Conservation (phyloP, 2,888 invertebrate genomes). For the Malachius bipustulatus region DNA sequence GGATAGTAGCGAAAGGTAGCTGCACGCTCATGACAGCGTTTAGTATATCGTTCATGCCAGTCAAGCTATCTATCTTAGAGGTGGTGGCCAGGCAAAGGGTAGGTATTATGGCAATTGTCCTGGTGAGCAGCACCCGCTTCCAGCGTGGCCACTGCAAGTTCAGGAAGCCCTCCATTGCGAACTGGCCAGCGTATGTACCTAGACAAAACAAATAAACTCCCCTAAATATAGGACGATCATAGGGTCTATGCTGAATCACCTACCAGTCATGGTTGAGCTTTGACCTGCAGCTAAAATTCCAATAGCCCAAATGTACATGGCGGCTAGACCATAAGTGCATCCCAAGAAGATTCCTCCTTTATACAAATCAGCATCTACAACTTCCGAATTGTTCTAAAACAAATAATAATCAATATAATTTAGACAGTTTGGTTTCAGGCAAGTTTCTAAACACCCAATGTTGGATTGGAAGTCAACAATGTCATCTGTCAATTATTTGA, state of each 20-base stretch:
- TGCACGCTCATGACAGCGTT: constrained; percentile 82
- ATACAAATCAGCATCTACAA: constrained; percentile 55
- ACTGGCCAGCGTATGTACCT: constrained; percentile 73
- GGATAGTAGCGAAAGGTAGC: constrained; percentile 77
- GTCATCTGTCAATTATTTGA: no score
- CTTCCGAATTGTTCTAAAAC: constrained; percentile 39
- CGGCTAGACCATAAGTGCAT: constrained; percentile 61
- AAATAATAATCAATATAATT: no score
- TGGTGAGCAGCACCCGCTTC: constrained; percentile 75
- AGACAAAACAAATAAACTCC: no score
- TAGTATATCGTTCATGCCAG: constrained; percentile 71
- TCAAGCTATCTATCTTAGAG: constrained; percentile 55
- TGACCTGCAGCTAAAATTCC: constrained; percentile 75
- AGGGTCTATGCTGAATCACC: no score
- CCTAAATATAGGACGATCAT: no score
- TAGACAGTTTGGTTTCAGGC: no score
- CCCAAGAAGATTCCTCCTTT: constrained; percentile 65
- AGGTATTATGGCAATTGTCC: constrained; percentile 67
- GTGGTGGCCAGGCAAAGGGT: constrained; percentile 61
- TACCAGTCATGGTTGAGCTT: constrained; percentile 71
- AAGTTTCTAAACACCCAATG: no score
- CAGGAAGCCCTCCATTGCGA: constrained; percentile 81
- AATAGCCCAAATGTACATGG: constrained; percentile 77
- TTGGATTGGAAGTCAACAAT: no score
- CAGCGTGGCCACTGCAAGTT: constrained; percentile 76